Base-by-base conservation (phyloP, 1,140 invertebrate species). In the Batillaria attramentaria region DNA sequence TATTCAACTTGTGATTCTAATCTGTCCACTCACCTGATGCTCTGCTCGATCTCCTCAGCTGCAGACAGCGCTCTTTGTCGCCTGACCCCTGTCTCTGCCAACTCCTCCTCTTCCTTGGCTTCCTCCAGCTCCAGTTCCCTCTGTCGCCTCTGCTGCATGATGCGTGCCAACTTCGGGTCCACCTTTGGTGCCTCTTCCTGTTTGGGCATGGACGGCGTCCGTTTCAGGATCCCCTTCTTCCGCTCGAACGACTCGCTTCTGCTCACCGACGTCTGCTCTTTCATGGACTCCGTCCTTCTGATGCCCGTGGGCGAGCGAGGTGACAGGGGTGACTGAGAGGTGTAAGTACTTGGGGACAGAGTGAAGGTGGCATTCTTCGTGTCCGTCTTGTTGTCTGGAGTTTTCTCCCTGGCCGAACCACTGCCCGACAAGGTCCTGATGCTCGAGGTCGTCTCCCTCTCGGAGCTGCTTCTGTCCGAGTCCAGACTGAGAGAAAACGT, bases 171-270 rank as follows among this genome's bases (percentile, higher is more conserved):
- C 75, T 85, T 74, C 16, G 80, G 79, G 62, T 85, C 84, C 4
- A 85, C 35, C 3, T 78, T 43, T 1, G 75, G 77, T 13, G 28
- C 31, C 4, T 39, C 13, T n/a, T 70, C 62, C 35, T 70, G 65
- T 31, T 79, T 80, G 6, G 50, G 79, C 39, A 82, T 33, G 2
- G 84, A 85, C 3, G 82, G 66, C n/a, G 82, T 79, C 24, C 84
- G 72, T 41, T 85, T 85, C 33, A 85, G 57, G 33, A 85, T 85
- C 2, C 84, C 84, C 62, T 79, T 81, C 31, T 78, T 35, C 24
- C 65, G 69, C 50, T 78, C 75, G 20, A 74, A 68, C 33, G 75
- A 78, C 42, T 81, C 79, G 41, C 75, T 78, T 24, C 70, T 35
- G 3, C 42, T 33, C 41, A 70, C 42, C 16, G 68, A 28, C 1